phyloP scores from a whole-genome alignment of 2,113 vertebrate species.

The Hypanus sabinus region DNA sequence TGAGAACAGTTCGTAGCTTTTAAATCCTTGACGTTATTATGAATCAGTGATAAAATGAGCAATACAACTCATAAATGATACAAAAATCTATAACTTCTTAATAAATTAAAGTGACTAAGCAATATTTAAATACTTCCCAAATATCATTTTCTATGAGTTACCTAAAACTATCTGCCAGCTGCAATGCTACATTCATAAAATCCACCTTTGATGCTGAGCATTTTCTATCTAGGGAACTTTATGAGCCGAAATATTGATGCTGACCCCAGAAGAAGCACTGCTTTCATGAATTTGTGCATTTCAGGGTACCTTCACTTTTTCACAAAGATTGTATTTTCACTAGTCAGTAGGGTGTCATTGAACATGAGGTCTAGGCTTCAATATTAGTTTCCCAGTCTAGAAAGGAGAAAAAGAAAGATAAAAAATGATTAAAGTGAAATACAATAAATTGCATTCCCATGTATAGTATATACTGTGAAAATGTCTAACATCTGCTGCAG shows the following conservation, averaged over 20 bases:
- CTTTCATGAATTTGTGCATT: not conserved
- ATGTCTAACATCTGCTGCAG: not conserved
- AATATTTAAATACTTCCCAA: constrained; percentile 10
- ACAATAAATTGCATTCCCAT: not conserved
- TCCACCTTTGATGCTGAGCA: constrained; percentile 3
- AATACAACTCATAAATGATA: not conserved
- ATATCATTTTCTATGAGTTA: not conserved
- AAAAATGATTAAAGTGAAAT: not conserved
- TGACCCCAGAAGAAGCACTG: not conserved
- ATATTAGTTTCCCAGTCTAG: constrained; percentile 95
- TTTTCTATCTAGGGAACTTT: constrained; percentile 1
- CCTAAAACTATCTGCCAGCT: not conserved
- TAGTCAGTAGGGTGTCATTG: constrained; percentile 58
- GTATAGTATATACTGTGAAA: not conserved
- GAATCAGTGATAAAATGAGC: constrained; percentile 28
- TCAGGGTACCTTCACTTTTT: not conserved
- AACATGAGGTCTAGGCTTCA: constrained; percentile 91
- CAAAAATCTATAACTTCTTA: not conserved
- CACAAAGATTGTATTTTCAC: not conserved
- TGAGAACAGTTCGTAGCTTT: constrained; percentile 1
- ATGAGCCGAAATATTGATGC: not conserved
- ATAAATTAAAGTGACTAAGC: constrained; percentile 29
- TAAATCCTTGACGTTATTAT: constrained; percentile 1
- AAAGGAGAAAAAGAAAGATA: constrained; percentile 41
- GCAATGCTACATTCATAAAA: constrained; percentile 11